Percentiles rank a stretch among this genome's conserved stretches.
Conservation (phyloP, 2,113 vertebrate genomes). For the Sebastes fasciatus region DNA sequence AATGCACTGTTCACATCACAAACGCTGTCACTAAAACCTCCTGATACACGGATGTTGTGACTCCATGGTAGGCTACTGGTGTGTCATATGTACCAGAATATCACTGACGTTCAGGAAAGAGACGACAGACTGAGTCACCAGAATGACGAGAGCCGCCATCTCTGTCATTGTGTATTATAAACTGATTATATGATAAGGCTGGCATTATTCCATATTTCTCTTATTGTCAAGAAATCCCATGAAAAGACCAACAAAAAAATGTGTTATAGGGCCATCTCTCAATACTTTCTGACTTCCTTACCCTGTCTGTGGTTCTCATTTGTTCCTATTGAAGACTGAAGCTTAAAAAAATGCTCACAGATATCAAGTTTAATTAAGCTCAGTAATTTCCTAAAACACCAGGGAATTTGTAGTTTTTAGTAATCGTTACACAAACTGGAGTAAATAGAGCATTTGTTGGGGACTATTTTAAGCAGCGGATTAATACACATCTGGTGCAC, state of each 20-base stretch:
- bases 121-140: no score
- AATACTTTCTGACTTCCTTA: background rate
- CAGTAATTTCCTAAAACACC: no score
- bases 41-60: slow-evolving; percentile 24
- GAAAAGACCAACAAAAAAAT: background rate
- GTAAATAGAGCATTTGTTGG: no score
- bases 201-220: background rate
- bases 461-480: background rate
- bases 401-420: background rate
- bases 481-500: background rate
- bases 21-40: slow-evolving; percentile 16
- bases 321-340: background rate
- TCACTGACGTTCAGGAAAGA: background rate
- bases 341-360: background rate
- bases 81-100: background rate
- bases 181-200: background rate
- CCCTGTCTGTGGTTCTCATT: background rate
- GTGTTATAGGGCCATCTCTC: background rate
- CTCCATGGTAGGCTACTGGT: background rate
- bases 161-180: background rate
- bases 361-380: background rate
- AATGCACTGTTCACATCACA: slow-evolving; percentile 21
- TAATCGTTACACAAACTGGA: background rate
- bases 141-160: background rate
- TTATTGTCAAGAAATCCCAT: background rate